These are phyloP conservation scores for Oscheius sp. DNA, from an alignment of 1,140 invertebrate species.

Conservation along the genomic window DNA sequence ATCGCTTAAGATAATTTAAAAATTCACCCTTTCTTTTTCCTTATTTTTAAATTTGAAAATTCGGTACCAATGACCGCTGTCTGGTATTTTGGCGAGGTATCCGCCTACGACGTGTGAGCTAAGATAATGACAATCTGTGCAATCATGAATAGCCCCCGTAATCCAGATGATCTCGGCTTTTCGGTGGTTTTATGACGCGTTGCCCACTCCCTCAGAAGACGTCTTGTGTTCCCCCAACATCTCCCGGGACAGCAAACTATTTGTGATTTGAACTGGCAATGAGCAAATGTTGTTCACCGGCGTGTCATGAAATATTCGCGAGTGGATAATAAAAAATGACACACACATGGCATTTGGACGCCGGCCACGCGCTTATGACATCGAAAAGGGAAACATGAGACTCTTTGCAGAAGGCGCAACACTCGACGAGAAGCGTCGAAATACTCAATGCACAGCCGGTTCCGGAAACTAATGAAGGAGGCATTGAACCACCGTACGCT, in stretches of 20 bases:
- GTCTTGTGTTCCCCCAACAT: not conserved
- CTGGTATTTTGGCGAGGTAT: too few relatives aligned
- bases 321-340: not conserved
- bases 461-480: not conserved
- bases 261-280: not conserved
- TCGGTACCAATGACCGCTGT: too few relatives aligned
- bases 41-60: too few relatives aligned
- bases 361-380: too few relatives aligned
- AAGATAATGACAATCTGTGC: too few relatives aligned
- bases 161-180: slow-evolving; percentile 1
- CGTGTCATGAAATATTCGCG: not conserved
- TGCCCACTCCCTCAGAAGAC: not conserved
- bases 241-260: not conserved
- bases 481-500: not conserved
- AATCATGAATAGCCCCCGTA: not conserved
- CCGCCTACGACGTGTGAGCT: too few relatives aligned
- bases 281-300: not conserved
- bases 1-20: too few relatives aligned
- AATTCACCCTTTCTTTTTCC: too few relatives aligned
- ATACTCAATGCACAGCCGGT: not conserved
- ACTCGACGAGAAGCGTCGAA: not conserved
- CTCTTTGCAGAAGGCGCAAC: not conserved
- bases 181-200: not conserved
- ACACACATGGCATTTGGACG: not conserved
- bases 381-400: too few relatives aligned